phyloP scores from a whole-genome alignment of 1,140 invertebrate genomes.

The Heterodera carotae region DNA sequence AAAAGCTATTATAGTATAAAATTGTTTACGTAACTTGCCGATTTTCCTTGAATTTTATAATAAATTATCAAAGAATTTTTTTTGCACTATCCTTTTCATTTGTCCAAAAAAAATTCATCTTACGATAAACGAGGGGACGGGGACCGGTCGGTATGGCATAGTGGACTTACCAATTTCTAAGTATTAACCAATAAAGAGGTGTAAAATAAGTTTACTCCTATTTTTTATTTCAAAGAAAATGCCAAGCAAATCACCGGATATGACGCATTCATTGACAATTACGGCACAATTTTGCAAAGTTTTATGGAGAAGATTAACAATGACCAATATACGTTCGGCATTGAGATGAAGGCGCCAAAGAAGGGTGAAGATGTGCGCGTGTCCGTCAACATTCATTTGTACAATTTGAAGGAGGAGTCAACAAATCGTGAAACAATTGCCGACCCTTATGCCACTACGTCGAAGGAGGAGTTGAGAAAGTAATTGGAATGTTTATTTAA shows the following conservation, averaged over 20 bases:
- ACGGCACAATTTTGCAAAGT: background rate
- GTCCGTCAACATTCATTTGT: background rate
- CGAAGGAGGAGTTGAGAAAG: background rate
- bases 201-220: too few species aligned
- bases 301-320: background rate
- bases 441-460: background rate
- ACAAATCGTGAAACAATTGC: background rate
- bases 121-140: too few species aligned
- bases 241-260: slow-evolving; percentile 8
- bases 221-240: slow-evolving; percentile 1
- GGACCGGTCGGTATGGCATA: too few species aligned
- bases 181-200: too few species aligned
- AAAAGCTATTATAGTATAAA: too few species aligned
- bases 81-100: too few species aligned
- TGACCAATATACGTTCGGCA: background rate
- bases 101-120: too few species aligned
- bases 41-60: too few species aligned
- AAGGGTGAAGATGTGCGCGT: background rate
- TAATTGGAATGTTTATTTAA: too few species aligned
- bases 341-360: background rate
- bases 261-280: background rate
- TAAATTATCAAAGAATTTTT: too few species aligned
- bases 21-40: too few species aligned
- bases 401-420: background rate
- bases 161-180: too few species aligned